These are phyloP conservation scores for Drosophila willistoni DNA, from an alignment of 1,140 invertebrate species.

Conservation along the genomic window DNA sequence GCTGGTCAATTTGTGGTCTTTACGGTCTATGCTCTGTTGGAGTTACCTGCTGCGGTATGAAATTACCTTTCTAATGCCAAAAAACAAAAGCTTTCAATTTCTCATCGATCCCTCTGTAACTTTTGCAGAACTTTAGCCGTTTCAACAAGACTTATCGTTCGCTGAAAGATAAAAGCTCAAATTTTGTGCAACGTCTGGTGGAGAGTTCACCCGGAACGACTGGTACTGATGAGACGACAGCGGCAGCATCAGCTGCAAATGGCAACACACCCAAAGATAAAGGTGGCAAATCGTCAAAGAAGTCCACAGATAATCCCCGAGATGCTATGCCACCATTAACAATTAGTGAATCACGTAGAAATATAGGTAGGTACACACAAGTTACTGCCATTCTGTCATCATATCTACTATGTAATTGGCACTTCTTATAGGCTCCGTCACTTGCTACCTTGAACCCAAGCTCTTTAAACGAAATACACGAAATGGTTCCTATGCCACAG, in stretches of 20 bases:
- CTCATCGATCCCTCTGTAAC: not conserved
- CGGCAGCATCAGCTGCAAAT: conserved; percentile 30
- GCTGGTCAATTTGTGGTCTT: conserved; percentile 89
- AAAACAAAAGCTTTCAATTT: not conserved
- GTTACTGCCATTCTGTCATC: not conserved
- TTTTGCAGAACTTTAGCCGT: conserved; percentile 75
- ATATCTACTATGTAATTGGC: not conserved
- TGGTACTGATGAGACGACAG: conserved; percentile 30
- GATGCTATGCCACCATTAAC: conserved; percentile 74
- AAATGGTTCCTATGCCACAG: conserved; percentile 87
- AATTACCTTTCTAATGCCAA: not conserved
- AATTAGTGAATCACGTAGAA: conserved; percentile 75
- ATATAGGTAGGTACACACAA: conserved; percentile 61
- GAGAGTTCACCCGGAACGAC: conserved; percentile 37
- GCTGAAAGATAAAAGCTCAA: conserved; percentile 69
- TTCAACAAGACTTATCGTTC: conserved; percentile 81
- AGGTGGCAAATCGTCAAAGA: conserved; percentile 49
- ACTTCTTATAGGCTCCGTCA: conserved; percentile 85
- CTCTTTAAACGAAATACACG: conserved; percentile 87
- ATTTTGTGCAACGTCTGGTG: conserved; percentile 66
- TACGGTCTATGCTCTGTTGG: conserved; percentile 89
- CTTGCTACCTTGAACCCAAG: conserved; percentile 88
- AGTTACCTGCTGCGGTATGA: conserved; percentile 83
- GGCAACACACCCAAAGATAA: conserved; percentile 29
- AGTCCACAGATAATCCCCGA: conserved; percentile 52